These are phyloP conservation scores for Paralichthys olivaceus DNA, from an alignment of 2,113 vertebrate genomes.

Conservation along the genomic window DNA sequence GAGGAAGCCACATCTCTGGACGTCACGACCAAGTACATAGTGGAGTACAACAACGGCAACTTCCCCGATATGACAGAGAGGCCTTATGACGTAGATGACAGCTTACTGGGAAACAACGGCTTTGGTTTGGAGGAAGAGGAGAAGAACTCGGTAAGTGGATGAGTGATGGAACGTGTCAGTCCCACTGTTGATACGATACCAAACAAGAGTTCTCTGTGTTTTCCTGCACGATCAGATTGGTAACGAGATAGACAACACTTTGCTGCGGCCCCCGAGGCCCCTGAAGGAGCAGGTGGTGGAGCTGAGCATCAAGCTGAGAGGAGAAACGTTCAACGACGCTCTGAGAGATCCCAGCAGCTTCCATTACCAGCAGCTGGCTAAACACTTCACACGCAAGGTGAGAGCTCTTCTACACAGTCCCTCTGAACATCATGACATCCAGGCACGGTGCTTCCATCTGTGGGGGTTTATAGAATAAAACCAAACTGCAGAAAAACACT, in stretches of 20 bases:
- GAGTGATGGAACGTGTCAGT: not conserved
- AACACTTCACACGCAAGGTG: constrained; percentile 88
- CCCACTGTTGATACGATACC: accelerated
- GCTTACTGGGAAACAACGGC: constrained; percentile 52
- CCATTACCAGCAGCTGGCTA: constrained; percentile 80
- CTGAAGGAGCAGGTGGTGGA: constrained; percentile 87
- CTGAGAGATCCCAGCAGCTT: constrained; percentile 84
- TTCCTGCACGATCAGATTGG: constrained; percentile 79
- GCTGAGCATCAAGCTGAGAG: constrained; percentile 87
- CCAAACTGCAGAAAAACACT: too few species aligned
- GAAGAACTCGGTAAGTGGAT: constrained; percentile 67
- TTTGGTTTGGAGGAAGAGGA: constrained; percentile 47
- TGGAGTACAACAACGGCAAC: constrained; percentile 76
- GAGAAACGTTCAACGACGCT: constrained; percentile 83
- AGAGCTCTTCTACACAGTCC: too few species aligned
- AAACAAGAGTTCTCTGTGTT: not conserved
- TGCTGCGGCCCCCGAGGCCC: constrained; percentile 71
- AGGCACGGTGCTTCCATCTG: too few species aligned
- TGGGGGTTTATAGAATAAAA: too few species aligned
- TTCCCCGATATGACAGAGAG: constrained; percentile 43
- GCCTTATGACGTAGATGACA: constrained; percentile 10
- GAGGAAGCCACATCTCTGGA: constrained; percentile 24
- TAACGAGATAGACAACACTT: constrained; percentile 87
- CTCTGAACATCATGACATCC: too few species aligned
- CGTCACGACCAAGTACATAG: constrained; percentile 14